Evolutionary conservation across 2,888 invertebrate species (phyloP).

Genomic region (Crematogaster levior): DNA sequence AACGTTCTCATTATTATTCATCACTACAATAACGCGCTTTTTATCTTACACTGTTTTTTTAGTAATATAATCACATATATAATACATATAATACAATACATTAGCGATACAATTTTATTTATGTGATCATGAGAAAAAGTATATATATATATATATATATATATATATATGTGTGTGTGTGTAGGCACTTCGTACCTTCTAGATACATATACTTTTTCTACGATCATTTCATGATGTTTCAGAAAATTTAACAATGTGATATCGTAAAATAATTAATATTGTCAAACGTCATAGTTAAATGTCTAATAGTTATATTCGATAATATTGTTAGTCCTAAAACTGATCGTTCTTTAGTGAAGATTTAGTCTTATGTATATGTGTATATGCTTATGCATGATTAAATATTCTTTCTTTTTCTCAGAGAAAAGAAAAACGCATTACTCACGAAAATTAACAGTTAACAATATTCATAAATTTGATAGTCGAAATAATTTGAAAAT

Average conservation of each 20-base stretch:
- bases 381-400: background rate
- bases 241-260: background rate
- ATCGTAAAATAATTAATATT: background rate
- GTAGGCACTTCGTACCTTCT: too few relatives aligned
- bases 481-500: conserved; percentile 22
- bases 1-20: conserved; percentile 23
- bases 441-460: conserved; percentile 20
- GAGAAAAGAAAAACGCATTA: background rate
- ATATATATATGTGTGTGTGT: too few relatives aligned
- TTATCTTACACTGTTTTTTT: background rate
- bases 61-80: background rate
- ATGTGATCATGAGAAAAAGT: too few relatives aligned
- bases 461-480: conserved; percentile 15
- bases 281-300: background rate
- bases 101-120: conserved; percentile 3
- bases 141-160: too few relatives aligned
- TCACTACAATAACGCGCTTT: background rate
- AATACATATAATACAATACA: background rate
- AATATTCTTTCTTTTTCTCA: background rate
- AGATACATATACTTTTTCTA: background rate
- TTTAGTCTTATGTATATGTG: background rate
- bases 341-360: background rate
- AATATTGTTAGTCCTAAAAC: background rate
- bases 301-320: background rate
- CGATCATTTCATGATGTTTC: background rate